Base-by-base conservation (phyloP, 92 coral and sea anemone species). In the Phymanthus crucifer region DNA sequence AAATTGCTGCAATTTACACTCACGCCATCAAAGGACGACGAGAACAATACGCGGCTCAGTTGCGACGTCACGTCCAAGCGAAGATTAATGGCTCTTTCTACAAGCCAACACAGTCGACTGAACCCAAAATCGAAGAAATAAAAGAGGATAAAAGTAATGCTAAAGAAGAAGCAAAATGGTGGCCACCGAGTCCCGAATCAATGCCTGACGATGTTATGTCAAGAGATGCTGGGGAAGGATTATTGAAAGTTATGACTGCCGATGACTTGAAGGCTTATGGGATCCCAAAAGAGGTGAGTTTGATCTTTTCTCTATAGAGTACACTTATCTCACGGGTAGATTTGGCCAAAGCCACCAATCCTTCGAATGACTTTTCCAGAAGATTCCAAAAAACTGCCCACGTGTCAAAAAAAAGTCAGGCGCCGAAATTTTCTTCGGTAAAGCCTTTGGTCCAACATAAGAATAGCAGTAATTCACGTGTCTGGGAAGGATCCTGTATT, bases 1-100 rank as follows among this genome's bases (percentile, higher is more conserved):
- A 85, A 83, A 75, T 89, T n/a, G 70, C 83, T 12, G 93, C 90
- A 7, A 85, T 89, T 43, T 90, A 89, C 52, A 86, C 93, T 13
- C 75, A 82, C 24, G 84, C 89, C 50, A 72, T 67, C 37, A 68
- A 70, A 21, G 76, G 74, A 37, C 24, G 64, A 35, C 84, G 68
- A 17, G 54, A 45, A 19, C 80, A 87, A 23, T 83, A 83, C 32
- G 83, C 77, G 36, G 69, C 74, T 73, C 48, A 11, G 18, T 71
- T 73, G 40, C 75, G 56, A 12, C 78, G 54, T 37, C 79, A 82
- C 29, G 67, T 67, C 40, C 80, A 52, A 74, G 86, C 86, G 24
- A 75, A 73, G 29, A 23, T 82, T 6, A 35, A 33, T 23, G 86
- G 86, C 13, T 82, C 80, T 9, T 34, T 70, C 12, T 82, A 82